Base-by-base conservation (phyloP, 2,113 vertebrate species). In the Bothrops jararaca region DNA sequence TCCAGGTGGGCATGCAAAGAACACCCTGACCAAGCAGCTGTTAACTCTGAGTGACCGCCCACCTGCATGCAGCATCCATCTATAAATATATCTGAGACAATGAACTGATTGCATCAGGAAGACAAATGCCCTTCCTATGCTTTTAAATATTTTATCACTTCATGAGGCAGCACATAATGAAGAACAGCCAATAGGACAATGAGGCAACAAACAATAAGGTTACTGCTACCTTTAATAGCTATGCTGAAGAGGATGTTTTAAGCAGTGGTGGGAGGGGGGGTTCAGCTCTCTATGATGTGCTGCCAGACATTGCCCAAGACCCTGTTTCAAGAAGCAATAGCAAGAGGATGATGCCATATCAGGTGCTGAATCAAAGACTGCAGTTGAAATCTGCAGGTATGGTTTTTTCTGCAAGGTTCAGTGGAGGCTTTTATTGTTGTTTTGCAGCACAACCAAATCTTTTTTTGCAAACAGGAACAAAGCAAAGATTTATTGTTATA, bases 141-240 rank as follows among this genome's bases (percentile, higher is more conserved):
- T 57, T 91, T 91, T 85, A 85, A 91, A 91, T 91, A 91, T 85
- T 91, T 45, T 20, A 91, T 91, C 57, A 22, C 74, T 85, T 29
- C 26, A 45, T 45, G 39, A 91, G 20, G 39, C 90, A 85, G 34
- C 15, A 85, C 34, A 91, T 29, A 29, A 10, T 29, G 52, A 85
- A 56, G 34, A 80, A 13, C 24, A 57, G 13, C 23, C 9, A 45
- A 85, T 45, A 90, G 45, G n/a, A 48, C n/a, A 18, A 85, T 20
- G 53, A 85, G 53, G 23, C 52, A 91, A 91, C 53, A 29, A 52
- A 26, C 1, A 52, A 85, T 53, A 57, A 29, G 52, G 50, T 18
- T 91, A 34, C 50, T 42, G 22, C 56, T 91, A 57, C 52, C 39
- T 45, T 85, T 54, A 91, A 56, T 56, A 42, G 52, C 42, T 56